Evolutionary conservation across 2,113 vertebrate species (phyloP), one percentile per base, ranked within the genome.

Genomic region (Archilochus colubris): DNA sequence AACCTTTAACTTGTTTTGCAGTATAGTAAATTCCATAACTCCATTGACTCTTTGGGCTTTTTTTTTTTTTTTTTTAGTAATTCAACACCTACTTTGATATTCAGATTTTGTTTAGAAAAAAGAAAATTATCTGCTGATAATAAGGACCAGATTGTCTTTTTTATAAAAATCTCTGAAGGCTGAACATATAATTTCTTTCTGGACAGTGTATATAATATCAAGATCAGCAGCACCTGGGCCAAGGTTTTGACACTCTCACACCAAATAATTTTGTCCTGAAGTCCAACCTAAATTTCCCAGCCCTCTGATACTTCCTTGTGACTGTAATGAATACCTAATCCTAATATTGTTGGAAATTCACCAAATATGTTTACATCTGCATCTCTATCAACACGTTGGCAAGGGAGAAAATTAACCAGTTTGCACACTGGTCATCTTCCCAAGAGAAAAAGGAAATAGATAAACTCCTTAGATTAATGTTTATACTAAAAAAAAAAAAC

Each of bases 1-100:
- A 81, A 75, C 44, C 76, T 82, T 55, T 61, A 77, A 84, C 88
- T 79, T 91, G 63, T 78, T 93, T 86, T 95, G 90, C 61, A 51
- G 17, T 16, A 14, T 21, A 75, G 51, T 59, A 73, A 95, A 86
- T 85, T 89, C 55, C 40, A 17, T 33, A 76, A 53, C 27, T 88
- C 46, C 46, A 33, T 33, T 33, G 33, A 33, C 33, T 33, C 33
- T 33, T 82, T 75, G 43, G 36, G 20, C 40, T 40, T 40, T 40
- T 40, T 40, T 40, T 40, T 40, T 40, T 40, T 40, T 40, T 40
- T 40, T 40, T 33, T 33, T 7, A 33, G 33, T 33, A 74, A 19
- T 36, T 80, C 51, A 57, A 27, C 17, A 25, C 25, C 10, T 19
- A 53, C 19, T 40, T 80, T 72, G 84, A 57, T 20, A 55, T 66